A percentile compares a stretch with the other conserved stretches of the same genome.
Evolutionary conservation across 2,888 invertebrate species (phyloP).

Genomic region (Pristionchus mayeri): DNA sequence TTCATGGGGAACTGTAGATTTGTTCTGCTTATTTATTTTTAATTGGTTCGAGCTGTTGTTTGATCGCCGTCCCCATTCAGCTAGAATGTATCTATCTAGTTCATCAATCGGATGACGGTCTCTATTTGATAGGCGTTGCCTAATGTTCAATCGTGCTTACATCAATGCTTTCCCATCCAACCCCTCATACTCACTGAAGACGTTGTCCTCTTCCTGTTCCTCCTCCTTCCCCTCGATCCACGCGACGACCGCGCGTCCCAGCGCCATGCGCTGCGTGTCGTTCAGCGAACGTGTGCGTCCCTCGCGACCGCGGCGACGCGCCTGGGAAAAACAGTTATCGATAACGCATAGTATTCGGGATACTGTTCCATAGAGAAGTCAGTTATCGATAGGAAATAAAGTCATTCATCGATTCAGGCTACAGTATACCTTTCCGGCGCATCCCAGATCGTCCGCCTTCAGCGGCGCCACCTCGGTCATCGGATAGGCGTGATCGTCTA

Average conservation of each 20-base stretch:
- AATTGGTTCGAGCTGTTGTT: too few relatives aligned
- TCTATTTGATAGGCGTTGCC: too few relatives aligned
- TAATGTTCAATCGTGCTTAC: too few relatives aligned
- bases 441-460: constrained; percentile 64
- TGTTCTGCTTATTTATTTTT: too few relatives aligned
- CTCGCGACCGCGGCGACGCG: constrained; percentile 47
- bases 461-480: constrained; percentile 64
- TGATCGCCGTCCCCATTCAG: too few relatives aligned
- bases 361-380: neutral
- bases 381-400: neutral
- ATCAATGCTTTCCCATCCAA: too few relatives aligned
- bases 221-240: constrained; percentile 44
- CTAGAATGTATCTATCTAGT: too few relatives aligned
- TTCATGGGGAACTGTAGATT: too few relatives aligned
- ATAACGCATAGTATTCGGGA: neutral
- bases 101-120: too few relatives aligned
- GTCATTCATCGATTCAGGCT: neutral
- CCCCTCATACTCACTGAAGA: constrained; percentile 23
- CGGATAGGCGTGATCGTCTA: constrained; percentile 68
- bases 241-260: neutral
- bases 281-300: neutral
- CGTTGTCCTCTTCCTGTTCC: constrained; percentile 48
- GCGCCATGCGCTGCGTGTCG: constrained; percentile 10
- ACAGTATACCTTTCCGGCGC: constrained; percentile 39
- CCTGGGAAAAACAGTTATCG: constrained; percentile 14